Base-by-base conservation (phyloP, 2,797 vertebrate genomes). In the Gastrophryne carolinensis region DNA sequence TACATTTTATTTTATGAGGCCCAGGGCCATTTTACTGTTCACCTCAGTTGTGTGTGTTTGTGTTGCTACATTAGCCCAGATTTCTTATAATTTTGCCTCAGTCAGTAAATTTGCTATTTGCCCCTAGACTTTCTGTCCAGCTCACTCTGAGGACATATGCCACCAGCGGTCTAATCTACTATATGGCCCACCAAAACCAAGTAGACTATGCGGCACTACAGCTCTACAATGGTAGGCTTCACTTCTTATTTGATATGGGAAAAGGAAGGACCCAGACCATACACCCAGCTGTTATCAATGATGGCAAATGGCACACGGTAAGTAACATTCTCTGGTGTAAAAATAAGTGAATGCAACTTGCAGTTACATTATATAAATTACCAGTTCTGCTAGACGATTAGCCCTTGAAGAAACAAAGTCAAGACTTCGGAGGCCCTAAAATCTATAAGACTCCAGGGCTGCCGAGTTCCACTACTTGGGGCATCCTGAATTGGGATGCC, bases 261-360 rank as follows among this genome's bases (percentile, higher is more conserved):
- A 95, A 91, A 88, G 94, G 95, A 34, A 87, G 87, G 0, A 87
- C 94, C 8, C 85, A 88, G 10, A 79, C 90, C 79, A 83, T 83
- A 7, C 92, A 94, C 12, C 85, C 90, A 0, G 65, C 84, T 0
- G 3, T 73, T 4, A 34, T 98, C 80, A 94, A 67, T 1, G 92
- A 98, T 4, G 96, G 96, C 78, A 86, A 85, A 66, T 99, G 97
- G 97, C 97, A 98, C 85, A 84, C 54, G 8, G 97, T 98, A 84
- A 69, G 93, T 88, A 26, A 29, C 17, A 15, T 3, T 1, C 23
- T 26, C 15, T 35, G 5, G 23, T 26, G 12, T 19, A n/a, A 44
- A 6, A 1, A n/a, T n/a, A n/a, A n/a, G n/a, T n/a, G n/a, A n/a
- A n/a, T n/a, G n/a, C n/a, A n/a, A n/a, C n/a, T n/a, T n/a, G n/a